Evolutionary conservation across 2,113 vertebrate genomes (phyloP), one percentile per base, ranked within the genome.

Genomic region (Gadus chalcogrammus): DNA sequence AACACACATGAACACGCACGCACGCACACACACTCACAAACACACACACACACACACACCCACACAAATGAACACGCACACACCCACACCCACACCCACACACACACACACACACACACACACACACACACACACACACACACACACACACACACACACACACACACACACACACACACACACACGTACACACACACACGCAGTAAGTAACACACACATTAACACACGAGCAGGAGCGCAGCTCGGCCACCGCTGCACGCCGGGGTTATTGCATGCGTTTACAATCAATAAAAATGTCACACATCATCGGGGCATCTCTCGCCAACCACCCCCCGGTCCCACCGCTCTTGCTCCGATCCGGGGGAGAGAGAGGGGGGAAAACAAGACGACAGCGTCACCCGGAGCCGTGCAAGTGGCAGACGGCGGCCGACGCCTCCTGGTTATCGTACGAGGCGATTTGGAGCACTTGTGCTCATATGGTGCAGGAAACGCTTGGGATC

Each of bases 391-490:
- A 35, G 4, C 31, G 31, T 35, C 65, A 24, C 76, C 69, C 65
- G 64, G 72, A 73, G 67, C 82, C 81, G 84, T 71, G 71, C 82
- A 64, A n/a, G 71, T 75, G 81, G 86, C 82, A 27, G 72, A 75
- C 53, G 71, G 69, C 61, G 76, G 72, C 74, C 73, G 74, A 52
- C 42, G 8, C 81, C 85, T 88, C 87, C 85, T 85, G 85, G 84
- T 88, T 84, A 89, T 88, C 85, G 85, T 84, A 85, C 74, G 71
- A 79, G 77, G 83, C 84, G 82, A 85, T 88, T 89, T 89, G 81
- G 80, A 91, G 76, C 80, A 76, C 85, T 88, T 89, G 86, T 88
- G 88, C 90, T 90, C 82, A 87, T 86, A 87, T 75, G 85, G 84
- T 85, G 83, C 80, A 90, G 87, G 86, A 90, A 90, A 87, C 78